Base-by-base conservation (phyloP, 2,888 invertebrate genomes). In the Byasa hedistus region DNA sequence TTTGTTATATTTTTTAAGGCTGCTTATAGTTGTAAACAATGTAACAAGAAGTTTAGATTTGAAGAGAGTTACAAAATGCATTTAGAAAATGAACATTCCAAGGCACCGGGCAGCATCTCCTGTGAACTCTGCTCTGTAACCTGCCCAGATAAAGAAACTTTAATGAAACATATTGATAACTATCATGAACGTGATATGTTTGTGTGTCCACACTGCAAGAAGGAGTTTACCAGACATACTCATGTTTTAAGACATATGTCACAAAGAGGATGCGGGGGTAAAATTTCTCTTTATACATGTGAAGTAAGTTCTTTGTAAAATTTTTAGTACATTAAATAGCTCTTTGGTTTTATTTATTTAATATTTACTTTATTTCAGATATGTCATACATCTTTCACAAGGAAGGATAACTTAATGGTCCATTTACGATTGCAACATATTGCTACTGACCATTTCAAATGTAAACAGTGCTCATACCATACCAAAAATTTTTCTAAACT, bases 321-420 rank as follows among this genome's bases (percentile, higher is more conserved):
- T 56, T 56, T 19, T 27, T 19, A 22, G 22, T 23, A 23, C 54
- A 19, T 61, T 15, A 52, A 32, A 32, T 48, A 39, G 17, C 5
- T 68, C 27, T 60, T 62, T 51, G 36, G 55, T 56, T 55, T 64
- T 58, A 68, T 70, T 84, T 52, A 52, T 21, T 2, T 52, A 52
- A 52, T 21, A 4, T 3, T 52, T 52, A n/a, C 7, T 52, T n/a
- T 52, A 21, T n/a, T 52, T 21, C 21, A 95, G 94, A 94, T 95
- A 48, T 95, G 95, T 75, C 81, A 90, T 61, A 92, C 93, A 76
- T 83, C 81, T 69, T 95, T 95, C 76, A 93, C 94, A 24, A 93
- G 96, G 69, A 95, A 95, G 80, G 96, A 96, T 77, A 96, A 96
- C 81, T 84, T 96, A 71, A 93, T 95, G 65, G 95, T 95, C 68